Percentiles rank a stretch among this genome's conserved stretches.
phyloP scores from a whole-genome alignment of 2,797 vertebrate species.

The Urosaurus nigricauda region DNA sequence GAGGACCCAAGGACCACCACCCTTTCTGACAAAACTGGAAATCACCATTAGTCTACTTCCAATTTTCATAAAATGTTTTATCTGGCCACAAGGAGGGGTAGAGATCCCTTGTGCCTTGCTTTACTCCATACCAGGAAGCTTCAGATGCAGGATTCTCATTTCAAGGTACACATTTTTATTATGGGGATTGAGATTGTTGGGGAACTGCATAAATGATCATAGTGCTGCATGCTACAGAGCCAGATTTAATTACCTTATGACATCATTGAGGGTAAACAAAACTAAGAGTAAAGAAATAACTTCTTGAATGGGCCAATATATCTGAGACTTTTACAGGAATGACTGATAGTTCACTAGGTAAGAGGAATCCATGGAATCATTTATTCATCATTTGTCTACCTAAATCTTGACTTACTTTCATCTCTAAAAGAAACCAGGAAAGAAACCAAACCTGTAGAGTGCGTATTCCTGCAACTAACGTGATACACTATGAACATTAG shows the following conservation, averaged over 20 bases:
- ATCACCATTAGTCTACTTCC: no score
- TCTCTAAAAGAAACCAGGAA: neutral
- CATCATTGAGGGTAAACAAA: neutral
- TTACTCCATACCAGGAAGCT: no score
- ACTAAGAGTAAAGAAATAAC: neutral
- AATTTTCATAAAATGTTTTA: no score
- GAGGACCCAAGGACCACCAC: no score
- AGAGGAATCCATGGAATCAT: neutral
- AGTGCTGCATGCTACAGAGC: no score
- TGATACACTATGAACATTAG: conserved; percentile 1
- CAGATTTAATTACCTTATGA: neutral
- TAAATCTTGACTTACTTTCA: neutral
- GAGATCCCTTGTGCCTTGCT: no score
- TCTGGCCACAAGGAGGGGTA: no score
- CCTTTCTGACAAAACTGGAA: no score
- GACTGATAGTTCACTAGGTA: neutral
- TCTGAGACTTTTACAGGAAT: neutral
- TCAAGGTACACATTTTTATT: no score
- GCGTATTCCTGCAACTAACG: conserved; percentile 16
- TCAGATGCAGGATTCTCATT: no score
- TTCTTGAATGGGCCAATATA: neutral
- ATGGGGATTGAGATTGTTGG: no score
- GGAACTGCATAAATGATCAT: no score
- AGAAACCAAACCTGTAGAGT: neutral
- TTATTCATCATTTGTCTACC: conserved; percentile 1